phyloP scores from a whole-genome alignment of 2,888 invertebrate genomes.

The Diarsia rubi region DNA sequence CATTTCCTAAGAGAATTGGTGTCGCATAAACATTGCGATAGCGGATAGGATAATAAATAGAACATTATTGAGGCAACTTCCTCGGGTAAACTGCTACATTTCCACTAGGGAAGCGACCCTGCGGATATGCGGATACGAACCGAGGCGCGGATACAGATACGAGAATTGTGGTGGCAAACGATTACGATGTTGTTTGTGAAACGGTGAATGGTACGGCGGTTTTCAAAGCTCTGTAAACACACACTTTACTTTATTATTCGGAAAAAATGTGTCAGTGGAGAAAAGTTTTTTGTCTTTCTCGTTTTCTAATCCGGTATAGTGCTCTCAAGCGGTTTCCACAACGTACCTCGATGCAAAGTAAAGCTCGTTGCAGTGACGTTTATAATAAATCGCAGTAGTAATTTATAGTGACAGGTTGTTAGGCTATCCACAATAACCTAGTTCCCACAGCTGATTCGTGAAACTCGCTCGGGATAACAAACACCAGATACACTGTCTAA shows the following conservation, averaged over 20 bases:
- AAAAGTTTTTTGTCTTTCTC: neutral
- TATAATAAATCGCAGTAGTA: conserved; percentile 44
- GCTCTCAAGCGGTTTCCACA: conserved; percentile 21
- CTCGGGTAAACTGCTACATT: conserved; percentile 58
- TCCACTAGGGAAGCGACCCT: conserved; percentile 59
- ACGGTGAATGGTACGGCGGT: conserved; percentile 14
- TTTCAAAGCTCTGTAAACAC: conserved; percentile 22
- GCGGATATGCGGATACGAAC: conserved; percentile 39
- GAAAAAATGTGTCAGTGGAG: neutral
- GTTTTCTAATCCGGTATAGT: conserved; percentile 9
- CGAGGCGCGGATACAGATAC: conserved; percentile 49
- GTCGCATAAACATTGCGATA: conserved; percentile 59
- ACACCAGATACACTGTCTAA: conserved; percentile 43
- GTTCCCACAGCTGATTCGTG: conserved; percentile 35
- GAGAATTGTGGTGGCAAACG: conserved; percentile 42
- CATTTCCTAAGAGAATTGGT: conserved; percentile 55
- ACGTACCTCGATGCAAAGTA: conserved; percentile 16
- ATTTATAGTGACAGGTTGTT: conserved; percentile 53
- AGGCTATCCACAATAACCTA: conserved; percentile 40
- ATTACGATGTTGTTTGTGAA: conserved; percentile 23
- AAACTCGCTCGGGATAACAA: conserved; percentile 42
- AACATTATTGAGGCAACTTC: conserved; percentile 62
- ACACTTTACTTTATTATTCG: conserved; percentile 15
- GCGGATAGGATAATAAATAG: conserved; percentile 62
- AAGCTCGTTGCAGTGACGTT: conserved; percentile 29